A percentile compares a stretch with the other conserved stretches of the same genome.
Conservation (phyloP, 2,797 vertebrate species). For the Sciurus carolinensis region DNA sequence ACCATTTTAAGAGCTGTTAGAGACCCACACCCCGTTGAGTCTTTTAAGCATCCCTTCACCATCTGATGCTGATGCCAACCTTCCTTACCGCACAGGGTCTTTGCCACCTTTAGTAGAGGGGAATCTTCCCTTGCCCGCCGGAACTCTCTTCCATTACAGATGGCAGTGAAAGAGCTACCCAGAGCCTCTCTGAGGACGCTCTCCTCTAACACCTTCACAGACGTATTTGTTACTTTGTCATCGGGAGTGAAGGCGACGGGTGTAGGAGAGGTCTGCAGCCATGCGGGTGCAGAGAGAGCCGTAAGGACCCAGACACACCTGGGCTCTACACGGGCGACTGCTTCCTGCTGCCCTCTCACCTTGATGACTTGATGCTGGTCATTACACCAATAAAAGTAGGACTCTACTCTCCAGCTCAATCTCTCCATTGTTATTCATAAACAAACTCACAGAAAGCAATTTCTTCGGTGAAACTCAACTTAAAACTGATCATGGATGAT, state of each 20-base stretch:
- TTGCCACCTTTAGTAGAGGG: background rate
- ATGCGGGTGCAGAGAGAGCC: fast-evolving
- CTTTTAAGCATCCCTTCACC: background rate
- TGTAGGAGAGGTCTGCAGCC: background rate
- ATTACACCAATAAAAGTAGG: background rate
- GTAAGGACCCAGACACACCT: background rate
- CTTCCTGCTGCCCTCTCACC: background rate
- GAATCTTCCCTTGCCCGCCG: background rate
- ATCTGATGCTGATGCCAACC: background rate
- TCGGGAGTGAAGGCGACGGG: background rate
- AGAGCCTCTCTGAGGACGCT: background rate
- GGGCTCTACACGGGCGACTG: too few relatives aligned
- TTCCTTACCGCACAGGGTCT: background rate
- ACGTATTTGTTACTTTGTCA: background rate
- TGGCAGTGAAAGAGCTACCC: background rate
- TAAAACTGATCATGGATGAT: background rate
- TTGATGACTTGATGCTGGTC: background rate
- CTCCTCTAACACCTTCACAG: background rate
- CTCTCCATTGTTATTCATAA: background rate
- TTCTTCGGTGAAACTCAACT: background rate
- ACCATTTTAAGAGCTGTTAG: background rate
- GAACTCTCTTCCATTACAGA: background rate
- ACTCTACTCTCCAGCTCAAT: background rate
- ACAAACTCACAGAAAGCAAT: background rate
- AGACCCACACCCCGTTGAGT: background rate